phyloP scores from a whole-genome alignment of 2,888 invertebrate genomes.

The Acleris sparsana region DNA sequence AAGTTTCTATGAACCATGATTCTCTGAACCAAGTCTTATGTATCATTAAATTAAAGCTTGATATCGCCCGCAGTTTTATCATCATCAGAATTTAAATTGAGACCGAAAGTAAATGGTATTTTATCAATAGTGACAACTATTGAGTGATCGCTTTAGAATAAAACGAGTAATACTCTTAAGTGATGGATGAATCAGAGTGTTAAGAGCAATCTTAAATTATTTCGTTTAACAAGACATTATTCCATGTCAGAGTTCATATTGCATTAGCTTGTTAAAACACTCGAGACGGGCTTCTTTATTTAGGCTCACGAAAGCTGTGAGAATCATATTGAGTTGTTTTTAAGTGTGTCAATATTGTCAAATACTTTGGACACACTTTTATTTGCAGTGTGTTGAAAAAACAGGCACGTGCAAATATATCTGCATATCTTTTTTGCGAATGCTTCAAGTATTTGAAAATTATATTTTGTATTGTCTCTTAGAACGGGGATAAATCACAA shows the following conservation, averaged over 20 bases:
- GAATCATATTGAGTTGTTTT: slow-evolving; percentile 24
- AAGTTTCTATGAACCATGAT: not conserved
- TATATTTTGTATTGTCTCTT: too few species aligned
- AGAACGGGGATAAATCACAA: too few species aligned
- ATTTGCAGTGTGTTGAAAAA: slow-evolving; percentile 18
- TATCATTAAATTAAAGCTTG: slow-evolving; percentile 8
- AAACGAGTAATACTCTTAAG: slow-evolving; percentile 40
- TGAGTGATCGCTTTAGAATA: slow-evolving; percentile 54
- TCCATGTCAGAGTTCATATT: slow-evolving; percentile 43
- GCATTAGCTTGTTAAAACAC: slow-evolving; percentile 18
- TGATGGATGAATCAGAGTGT: slow-evolving; percentile 44
- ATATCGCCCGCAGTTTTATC: not conserved
- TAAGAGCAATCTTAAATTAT: slow-evolving; percentile 46
- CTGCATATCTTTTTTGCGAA: slow-evolving; percentile 7
- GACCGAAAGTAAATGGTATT: slow-evolving; percentile 57
- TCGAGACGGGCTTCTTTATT: slow-evolving; percentile 26
- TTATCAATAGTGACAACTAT: slow-evolving; percentile 59
- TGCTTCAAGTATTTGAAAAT: not conserved
- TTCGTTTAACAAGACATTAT: slow-evolving; percentile 50
- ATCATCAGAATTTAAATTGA: slow-evolving; percentile 37
- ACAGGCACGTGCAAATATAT: slow-evolving; percentile 13
- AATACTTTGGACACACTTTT: slow-evolving; percentile 24
- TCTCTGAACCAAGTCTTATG: not conserved
- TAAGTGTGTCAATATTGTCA: slow-evolving; percentile 27
- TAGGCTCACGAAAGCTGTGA: slow-evolving; percentile 23